These are phyloP conservation scores for Thymelicus acteon DNA, from an alignment of 2,888 invertebrate species.

Conservation along the genomic window DNA sequence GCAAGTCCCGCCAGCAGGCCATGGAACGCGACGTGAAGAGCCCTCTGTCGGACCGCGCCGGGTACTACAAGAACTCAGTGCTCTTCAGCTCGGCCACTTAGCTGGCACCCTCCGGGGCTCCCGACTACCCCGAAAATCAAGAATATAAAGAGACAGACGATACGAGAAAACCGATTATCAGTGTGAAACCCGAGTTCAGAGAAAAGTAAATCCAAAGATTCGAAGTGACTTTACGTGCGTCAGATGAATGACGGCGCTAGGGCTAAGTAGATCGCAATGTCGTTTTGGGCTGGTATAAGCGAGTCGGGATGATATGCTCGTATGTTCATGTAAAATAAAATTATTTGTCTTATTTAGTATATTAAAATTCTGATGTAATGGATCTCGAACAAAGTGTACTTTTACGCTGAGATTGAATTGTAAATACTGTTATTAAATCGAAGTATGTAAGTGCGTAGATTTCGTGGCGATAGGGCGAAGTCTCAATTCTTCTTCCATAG, in stretches of 20 bases:
- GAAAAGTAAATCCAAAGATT: conserved; percentile 75
- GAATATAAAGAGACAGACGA: conserved; percentile 68
- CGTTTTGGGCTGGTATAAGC: conserved; percentile 47
- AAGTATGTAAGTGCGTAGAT: conserved; percentile 69
- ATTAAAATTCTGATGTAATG: conserved; percentile 53
- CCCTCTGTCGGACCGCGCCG: conserved; percentile 91
- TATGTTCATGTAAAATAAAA: conserved; percentile 48
- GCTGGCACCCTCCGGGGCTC: conserved; percentile 75
- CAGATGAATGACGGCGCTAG: conserved; percentile 16
- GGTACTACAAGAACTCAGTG: conserved; percentile 96
- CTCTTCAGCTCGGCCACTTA: conserved; percentile 95
- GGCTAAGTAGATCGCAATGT: conserved; percentile 43
- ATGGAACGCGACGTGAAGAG: conserved; percentile 94
- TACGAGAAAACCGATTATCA: conserved; percentile 80
- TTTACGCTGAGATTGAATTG: conserved; percentile 71
- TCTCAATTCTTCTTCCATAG: conserved; percentile 82
- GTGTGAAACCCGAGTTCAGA: conserved; percentile 83
- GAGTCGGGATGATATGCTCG: conserved; percentile 33
- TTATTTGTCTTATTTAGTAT: conserved; percentile 57
- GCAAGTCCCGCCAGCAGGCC: conserved; percentile 92
- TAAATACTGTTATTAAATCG: conserved; percentile 80
- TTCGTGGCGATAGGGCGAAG: conserved; percentile 65
- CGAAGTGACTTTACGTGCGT: conserved; percentile 36
- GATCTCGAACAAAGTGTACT: conserved; percentile 70
- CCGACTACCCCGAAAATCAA: conserved; percentile 69